Base-by-base conservation (phyloP, 2,113 vertebrate species). In the Plotosus lineatus region DNA sequence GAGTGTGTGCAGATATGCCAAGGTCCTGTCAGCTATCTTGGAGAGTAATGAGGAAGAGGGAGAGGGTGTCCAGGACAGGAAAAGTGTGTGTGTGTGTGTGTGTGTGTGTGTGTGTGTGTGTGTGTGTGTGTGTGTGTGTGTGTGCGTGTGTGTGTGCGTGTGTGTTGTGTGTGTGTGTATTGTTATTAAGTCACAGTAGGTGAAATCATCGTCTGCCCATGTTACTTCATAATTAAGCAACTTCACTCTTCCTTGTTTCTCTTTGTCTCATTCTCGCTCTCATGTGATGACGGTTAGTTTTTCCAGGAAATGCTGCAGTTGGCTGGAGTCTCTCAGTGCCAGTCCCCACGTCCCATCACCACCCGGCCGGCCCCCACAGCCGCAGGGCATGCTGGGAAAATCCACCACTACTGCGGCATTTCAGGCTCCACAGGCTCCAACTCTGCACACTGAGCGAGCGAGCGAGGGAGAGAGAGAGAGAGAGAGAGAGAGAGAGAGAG, bases 361-460 rank as follows among this genome's bases (percentile, higher is more conserved):
- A 53, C 77, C 75, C 50, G 58, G 81, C 61, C 78, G 60, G 75
- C 78, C 78, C 82, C 74, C 83, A 79, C 83, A 83, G 80, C 84
- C 85, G 77, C 83, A 84, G 78, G 81, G 72, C 74, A 84, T 78
- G 63, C 85, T 87, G 85, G 83, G 85, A 87, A 86, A 78, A 84
- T 87, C 85, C 82, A 76, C 73, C 83, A 87, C 85, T 81, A 83
- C 85, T 83, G 81, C 83, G 46, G 83, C 71, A 83, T 84, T 78
- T 75, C 78, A 84, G 83, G 72, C 85, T 77, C 78, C 69, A 85
- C 80, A 55, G 81, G 69, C 77, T 80, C 74, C 76, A 73, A 65
- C 81, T 80, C 60, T 3, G 36, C 61, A 71, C 51, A 31, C 26
- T 9, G 21, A 55, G 76, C 46, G 76, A 66, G 44, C 36, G 21